phyloP scores from a whole-genome alignment of 2,113 vertebrate species.

The Microcebus jonahi region DNA sequence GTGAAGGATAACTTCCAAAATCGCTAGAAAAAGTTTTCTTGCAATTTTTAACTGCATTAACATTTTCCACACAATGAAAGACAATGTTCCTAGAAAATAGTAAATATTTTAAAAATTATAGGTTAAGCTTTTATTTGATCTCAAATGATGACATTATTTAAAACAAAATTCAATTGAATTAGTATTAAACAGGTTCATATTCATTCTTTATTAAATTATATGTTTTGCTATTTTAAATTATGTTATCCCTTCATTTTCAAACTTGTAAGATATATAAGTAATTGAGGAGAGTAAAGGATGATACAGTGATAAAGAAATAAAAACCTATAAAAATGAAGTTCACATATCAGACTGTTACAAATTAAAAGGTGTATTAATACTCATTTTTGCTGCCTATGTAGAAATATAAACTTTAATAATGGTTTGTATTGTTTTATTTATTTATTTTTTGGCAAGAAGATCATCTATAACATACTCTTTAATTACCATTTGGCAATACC shows the following conservation, averaged over 20 bases:
- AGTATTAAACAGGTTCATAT: background rate
- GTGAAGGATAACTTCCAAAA: background rate
- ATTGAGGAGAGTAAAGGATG: background rate
- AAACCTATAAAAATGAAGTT: background rate
- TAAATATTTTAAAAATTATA: background rate
- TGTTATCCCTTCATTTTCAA: background rate
- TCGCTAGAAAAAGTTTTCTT: slow-evolving; percentile 4
- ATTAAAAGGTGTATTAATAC: background rate
- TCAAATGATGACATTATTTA: background rate
- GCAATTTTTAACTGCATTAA: slow-evolving; percentile 29
- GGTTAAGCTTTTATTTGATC: background rate
- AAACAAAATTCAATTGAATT: background rate
- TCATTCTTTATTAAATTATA: background rate
- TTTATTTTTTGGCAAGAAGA: background rate
- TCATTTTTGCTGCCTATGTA: background rate
- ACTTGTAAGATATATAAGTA: background rate
- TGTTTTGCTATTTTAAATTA: background rate
- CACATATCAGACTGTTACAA: background rate
- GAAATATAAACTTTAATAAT: background rate
- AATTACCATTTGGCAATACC: background rate
- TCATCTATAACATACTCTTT: background rate
- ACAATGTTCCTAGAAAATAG: slow-evolving; percentile 3
- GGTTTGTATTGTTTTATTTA: background rate
- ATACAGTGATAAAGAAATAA: background rate
- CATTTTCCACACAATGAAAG: background rate